Evolutionary conservation across 2,113 vertebrate species (phyloP).

Genomic region (Chitala chitala): DNA sequence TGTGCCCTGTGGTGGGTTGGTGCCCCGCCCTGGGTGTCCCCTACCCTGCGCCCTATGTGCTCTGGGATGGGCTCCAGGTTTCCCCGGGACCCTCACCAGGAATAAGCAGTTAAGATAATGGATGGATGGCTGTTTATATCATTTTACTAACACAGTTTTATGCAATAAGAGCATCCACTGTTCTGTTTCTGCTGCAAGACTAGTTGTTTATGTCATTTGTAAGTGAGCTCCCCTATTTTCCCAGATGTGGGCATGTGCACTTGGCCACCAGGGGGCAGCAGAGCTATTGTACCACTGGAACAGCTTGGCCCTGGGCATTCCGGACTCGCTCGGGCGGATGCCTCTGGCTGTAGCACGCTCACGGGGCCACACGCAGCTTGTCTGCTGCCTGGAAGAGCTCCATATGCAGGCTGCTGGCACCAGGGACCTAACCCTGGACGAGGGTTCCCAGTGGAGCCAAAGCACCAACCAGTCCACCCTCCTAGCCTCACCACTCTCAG

Average conservation of each 20-base stretch:
- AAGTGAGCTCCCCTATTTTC: not conserved
- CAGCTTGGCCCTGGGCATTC: conserved; percentile 70
- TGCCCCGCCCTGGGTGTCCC: not conserved
- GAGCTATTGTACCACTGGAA: conserved; percentile 77
- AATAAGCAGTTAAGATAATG: too few species aligned
- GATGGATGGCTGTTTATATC: not conserved
- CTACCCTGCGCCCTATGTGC: not conserved
- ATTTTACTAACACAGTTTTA: not conserved
- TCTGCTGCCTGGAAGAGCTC: conserved; percentile 71
- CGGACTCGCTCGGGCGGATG: conserved; percentile 78
- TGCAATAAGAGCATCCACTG: not conserved
- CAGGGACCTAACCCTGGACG: conserved; percentile 13
- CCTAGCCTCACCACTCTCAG: conserved; percentile 63
- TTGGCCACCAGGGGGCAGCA: conserved; percentile 77
- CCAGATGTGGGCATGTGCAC: conserved; percentile 86
- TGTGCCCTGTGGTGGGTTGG: not conserved
- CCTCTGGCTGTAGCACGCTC: conserved; percentile 77
- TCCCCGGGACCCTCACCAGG: not conserved
- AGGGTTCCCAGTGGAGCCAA: conserved; percentile 18
- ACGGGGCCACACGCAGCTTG: conserved; percentile 76
- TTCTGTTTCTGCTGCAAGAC: too few species aligned
- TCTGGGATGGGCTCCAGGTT: not conserved
- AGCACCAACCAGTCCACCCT: conserved; percentile 22
- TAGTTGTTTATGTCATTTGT: too few species aligned
- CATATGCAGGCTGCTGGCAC: conserved; percentile 56